Evolutionary conservation across 1,140 invertebrate species (phyloP).

Genomic region (Apis laboriosa): DNA sequence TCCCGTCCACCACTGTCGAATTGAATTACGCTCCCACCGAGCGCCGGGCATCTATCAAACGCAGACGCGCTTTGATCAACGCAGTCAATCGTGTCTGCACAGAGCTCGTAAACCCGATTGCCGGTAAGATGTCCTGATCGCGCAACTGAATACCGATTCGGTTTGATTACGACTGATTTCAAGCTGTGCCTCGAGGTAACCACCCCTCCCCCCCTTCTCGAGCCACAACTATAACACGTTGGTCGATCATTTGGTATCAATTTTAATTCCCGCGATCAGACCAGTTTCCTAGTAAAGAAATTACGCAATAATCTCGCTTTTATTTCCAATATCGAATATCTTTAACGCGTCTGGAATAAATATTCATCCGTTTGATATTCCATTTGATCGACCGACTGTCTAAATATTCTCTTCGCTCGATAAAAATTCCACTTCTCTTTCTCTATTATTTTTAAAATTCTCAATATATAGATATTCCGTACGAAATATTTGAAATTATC

Average conservation of each 20-base stretch:
- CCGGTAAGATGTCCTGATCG: constrained; percentile 42
- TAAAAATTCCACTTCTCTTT: too few species aligned
- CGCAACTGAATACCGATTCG: constrained; percentile 22
- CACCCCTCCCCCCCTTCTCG: neutral
- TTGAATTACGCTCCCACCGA: constrained; percentile 45
- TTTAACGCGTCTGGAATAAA: too few species aligned
- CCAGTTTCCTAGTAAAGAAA: too few species aligned
- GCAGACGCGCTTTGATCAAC: constrained; percentile 60
- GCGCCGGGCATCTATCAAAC: constrained; percentile 49
- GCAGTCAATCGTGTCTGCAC: constrained; percentile 50
- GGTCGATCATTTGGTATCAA: neutral
- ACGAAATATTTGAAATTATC: too few species aligned
- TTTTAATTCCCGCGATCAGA: neutral
- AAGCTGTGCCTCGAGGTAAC: neutral
- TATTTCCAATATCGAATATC: too few species aligned
- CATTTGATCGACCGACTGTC: too few species aligned
- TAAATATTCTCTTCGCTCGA: too few species aligned
- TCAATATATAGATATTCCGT: too few species aligned
- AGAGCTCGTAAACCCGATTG: constrained; percentile 55
- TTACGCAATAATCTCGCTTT: too few species aligned
- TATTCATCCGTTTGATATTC: too few species aligned
- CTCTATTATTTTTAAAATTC: too few species aligned
- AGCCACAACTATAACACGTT: neutral
- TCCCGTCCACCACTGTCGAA: constrained; percentile 31
- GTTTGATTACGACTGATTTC: constrained; percentile 6